Evolutionary conservation across 2,888 invertebrate species (phyloP).

Genomic region (Apoderus coryli): DNA sequence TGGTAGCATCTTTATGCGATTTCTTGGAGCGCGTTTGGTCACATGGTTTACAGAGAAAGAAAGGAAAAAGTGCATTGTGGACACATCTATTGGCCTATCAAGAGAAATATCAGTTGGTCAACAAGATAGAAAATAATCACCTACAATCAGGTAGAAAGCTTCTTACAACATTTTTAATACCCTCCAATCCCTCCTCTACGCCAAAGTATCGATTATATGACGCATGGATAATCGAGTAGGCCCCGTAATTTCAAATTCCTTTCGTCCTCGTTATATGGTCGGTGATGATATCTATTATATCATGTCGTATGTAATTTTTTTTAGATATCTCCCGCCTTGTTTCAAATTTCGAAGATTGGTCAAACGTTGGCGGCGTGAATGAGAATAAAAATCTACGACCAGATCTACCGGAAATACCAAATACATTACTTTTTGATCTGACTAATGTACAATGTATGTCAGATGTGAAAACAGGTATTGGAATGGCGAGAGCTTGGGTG

Average conservation of each 20-base stretch:
- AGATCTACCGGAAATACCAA: slow-evolving; percentile 56
- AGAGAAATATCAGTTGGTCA: slow-evolving; percentile 52
- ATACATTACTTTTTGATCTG: slow-evolving; percentile 78
- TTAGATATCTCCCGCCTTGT: slow-evolving; percentile 27
- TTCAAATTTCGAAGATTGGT: slow-evolving; percentile 29
- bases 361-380: slow-evolving; percentile 20
- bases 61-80: slow-evolving; percentile 97
- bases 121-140: slow-evolving; percentile 46
- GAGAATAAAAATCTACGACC: slow-evolving; percentile 25
- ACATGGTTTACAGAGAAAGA: slow-evolving; percentile 88
- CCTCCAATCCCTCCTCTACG: too few relatives aligned
- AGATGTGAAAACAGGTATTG: slow-evolving; percentile 96
- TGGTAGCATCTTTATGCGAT: slow-evolving; percentile 96
- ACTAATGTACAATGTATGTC: slow-evolving; percentile 64
- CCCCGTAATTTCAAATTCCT: too few relatives aligned
- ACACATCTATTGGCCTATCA: slow-evolving; percentile 84
- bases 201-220: too few relatives aligned
- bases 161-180: too few relatives aligned
- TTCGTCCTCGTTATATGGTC: too few relatives aligned
- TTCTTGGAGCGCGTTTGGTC: slow-evolving; percentile 94
- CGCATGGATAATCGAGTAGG: too few relatives aligned
- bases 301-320: slow-evolving; percentile 6
- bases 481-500: slow-evolving; percentile 92
- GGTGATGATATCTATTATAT: too few relatives aligned
- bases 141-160: slow-evolving; percentile 46